Base-by-base conservation (phyloP, 2,888 invertebrate species). In the Eilema caniola region DNA sequence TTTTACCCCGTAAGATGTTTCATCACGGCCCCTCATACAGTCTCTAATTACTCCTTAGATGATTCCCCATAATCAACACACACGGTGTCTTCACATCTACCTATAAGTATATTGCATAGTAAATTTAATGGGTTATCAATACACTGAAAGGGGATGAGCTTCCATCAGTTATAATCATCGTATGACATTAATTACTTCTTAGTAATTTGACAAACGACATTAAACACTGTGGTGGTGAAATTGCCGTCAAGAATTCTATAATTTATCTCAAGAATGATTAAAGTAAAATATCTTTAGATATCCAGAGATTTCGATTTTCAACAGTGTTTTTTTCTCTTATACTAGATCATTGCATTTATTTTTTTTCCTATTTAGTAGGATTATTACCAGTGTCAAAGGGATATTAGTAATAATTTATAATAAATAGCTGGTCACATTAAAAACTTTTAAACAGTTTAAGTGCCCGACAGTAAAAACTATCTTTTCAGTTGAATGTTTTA, bases 141-240 rank as follows among this genome's bases (percentile, higher is more conserved):
- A 76, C 71, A 79, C 77, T 75, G 73, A 65, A 77, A 74, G 73
- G 77, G 80, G 80, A 80, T 77, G 79, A 80, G 72, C 81, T 79
- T 83, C 80, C 73, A 80, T 83, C 80, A 85, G 69, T 74, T 64
- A n/a, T 80, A 80, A 81, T 79, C 70, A 73, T 73, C 71, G 56
- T 41, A 33, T 70, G 84, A 88, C 84, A 77, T 82, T 86, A 80
- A 88, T 88, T 85, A 73, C 83, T 72, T 77, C 77, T 74, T 82
- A 76, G 84, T 82, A 80, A 81, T 80, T 80, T 33, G 23, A 4
- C 28, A 60, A 59, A 69, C 25, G 61, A 57, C 37, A 66, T 57
- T 33, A 60, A 20, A 31, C 14, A 16, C 28, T 33, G 25, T 25
- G 14, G 5, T 1, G 28, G 2, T n/a, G 25, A 28, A 28, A 64